Evolutionary conservation across 2,888 invertebrate genomes (phyloP).

Genomic region (Steinernema scapterisci): DNA sequence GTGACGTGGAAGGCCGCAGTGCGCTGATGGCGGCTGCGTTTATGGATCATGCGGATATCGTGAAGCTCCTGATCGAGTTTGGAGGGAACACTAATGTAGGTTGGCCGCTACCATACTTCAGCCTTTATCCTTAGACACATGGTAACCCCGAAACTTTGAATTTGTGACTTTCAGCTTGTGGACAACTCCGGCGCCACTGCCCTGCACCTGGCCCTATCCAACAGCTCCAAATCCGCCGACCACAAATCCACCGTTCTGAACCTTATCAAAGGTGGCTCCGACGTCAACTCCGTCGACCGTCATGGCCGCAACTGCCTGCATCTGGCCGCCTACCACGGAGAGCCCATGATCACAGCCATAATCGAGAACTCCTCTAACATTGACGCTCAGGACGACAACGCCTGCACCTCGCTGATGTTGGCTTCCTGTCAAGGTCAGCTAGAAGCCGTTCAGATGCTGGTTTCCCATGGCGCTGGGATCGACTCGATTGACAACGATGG

Average conservation of each 20-base stretch:
- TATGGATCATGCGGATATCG: slow-evolving; percentile 51
- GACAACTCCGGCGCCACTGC: slow-evolving; percentile 54
- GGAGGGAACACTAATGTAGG: slow-evolving; percentile 47
- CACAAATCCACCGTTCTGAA: slow-evolving; percentile 45
- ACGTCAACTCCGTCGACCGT: slow-evolving; percentile 59
- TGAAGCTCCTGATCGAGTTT: slow-evolving; percentile 46
- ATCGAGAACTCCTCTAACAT: slow-evolving; percentile 40
- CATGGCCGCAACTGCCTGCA: slow-evolving; percentile 57
- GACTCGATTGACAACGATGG: slow-evolving; percentile 53
- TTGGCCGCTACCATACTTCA: neutral
- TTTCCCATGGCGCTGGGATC: slow-evolving; percentile 45
- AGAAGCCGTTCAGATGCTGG: slow-evolving; percentile 43
- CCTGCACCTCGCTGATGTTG: slow-evolving; percentile 54
- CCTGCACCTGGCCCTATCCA: slow-evolving; percentile 50
- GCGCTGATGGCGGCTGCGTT: slow-evolving; percentile 55
- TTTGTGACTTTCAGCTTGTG: slow-evolving; percentile 34
- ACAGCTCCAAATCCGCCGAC: slow-evolving; percentile 46
- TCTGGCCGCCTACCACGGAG: slow-evolving; percentile 70
- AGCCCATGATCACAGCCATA: slow-evolving; percentile 71
- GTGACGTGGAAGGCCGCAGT: slow-evolving; percentile 46
- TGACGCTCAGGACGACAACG: slow-evolving; percentile 56
- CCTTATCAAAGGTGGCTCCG: slow-evolving; percentile 40
- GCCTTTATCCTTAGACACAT: neutral
- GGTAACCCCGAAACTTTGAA: neutral
- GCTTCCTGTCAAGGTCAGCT: slow-evolving; percentile 53